Evolutionary conservation across 1,140 invertebrate species (phyloP), one percentile per base, ranked within the genome.

Genomic region (Geopemphigus sp.): DNA sequence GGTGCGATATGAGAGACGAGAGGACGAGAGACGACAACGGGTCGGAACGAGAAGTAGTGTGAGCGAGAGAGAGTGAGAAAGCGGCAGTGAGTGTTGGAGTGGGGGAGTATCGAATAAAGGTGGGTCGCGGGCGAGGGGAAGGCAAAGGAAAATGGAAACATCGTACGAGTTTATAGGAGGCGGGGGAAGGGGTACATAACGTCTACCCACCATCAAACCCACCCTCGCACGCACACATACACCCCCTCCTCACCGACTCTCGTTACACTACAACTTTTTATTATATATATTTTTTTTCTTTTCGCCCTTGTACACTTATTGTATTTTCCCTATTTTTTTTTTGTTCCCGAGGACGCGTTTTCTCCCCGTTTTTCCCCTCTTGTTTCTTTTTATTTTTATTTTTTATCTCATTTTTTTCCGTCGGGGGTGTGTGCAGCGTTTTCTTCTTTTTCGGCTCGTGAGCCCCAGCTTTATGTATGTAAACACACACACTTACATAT

Each of bases 261-360:
- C 32, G 32, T 39, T 39, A 39, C 32, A 8, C 32, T 39, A 39
- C 32, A 53, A 78, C 73, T 78, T 78, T 78, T 78, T 78, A 78
- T 78, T 78, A 61, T 78, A 61, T 78, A 61, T 78, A 47, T 39
- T 53, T 53, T 74, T 61, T 61, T 78, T 78, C 57, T 78, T 78
- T 78, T 78, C 73, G 39, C 73, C 73, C 73, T 78, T 78, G 73
- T 61, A 61, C 73, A 78, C 56, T 78, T 78, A 78, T 78, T 78
- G 73, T 78, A 61, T 78, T 78, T 78, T 78, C 57, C 73, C 39
- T 61, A 47, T 61, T 78, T 78, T 74, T 61, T 78, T 61, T 74
- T 50, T 50, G 5, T 50, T 50, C n/a, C 56, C 73, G 73, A 78
- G 32, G 73, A 78, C 53, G 72, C 73, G 73, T 26, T 45, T 50